These are phyloP conservation scores for Babylonia areolata DNA, from an alignment of 1,140 invertebrate species.

Conservation along the genomic window DNA sequence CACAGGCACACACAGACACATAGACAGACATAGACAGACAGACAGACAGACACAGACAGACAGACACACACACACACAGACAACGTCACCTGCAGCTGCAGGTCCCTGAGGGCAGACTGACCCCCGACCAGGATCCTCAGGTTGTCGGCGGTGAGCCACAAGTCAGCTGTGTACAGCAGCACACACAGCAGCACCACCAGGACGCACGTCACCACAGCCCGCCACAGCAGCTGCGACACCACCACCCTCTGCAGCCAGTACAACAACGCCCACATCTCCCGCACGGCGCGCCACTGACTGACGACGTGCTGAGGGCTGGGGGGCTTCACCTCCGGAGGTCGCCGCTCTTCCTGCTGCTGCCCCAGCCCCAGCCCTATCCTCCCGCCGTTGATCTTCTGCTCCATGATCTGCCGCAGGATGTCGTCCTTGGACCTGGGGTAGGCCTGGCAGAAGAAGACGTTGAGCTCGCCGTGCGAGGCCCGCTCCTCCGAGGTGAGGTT, in stretches of 20 bases:
- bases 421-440: slow-evolving; percentile 63
- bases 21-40: too few species aligned
- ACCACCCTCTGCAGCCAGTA: slow-evolving; percentile 51
- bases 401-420: slow-evolving; percentile 66
- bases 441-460: slow-evolving; percentile 58
- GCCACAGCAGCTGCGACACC: slow-evolving; percentile 61
- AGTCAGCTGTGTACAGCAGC: slow-evolving; percentile 60
- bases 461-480: slow-evolving; percentile 52
- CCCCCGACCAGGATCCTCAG: slow-evolving; percentile 62
- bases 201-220: slow-evolving; percentile 55
- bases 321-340: background rate
- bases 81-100: slow-evolving; percentile 58
- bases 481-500: slow-evolving; percentile 52
- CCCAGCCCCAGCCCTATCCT: slow-evolving; percentile 36
- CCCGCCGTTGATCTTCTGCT: slow-evolving; percentile 59
- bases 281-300: background rate
- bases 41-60: too few species aligned
- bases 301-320: background rate
- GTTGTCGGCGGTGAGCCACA: slow-evolving; percentile 61
- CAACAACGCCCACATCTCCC: background rate
- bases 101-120: slow-evolving; percentile 58
- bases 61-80: background rate
- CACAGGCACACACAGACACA: too few species aligned
- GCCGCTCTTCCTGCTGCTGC: slow-evolving; percentile 8
- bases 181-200: slow-evolving; percentile 59